Base-by-base conservation (phyloP, 2,797 vertebrate species). In the Sebastes dallii region DNA sequence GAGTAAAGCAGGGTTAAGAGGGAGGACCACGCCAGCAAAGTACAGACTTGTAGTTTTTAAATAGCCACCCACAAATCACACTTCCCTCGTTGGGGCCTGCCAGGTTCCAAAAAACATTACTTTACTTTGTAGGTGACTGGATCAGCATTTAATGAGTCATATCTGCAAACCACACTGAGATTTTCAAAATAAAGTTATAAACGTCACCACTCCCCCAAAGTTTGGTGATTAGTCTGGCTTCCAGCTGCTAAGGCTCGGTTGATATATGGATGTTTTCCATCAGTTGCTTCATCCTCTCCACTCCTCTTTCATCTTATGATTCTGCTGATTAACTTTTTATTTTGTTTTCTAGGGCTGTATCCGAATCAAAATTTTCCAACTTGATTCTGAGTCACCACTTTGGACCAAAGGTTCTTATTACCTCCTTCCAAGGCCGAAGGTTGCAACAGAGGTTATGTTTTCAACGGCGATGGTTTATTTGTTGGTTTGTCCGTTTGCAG, bases 81-180 rank as follows among this genome's bases (percentile, higher is more conserved):
- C 18, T 61, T 54, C 10, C 0, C 8, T 52, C 25, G n/a, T 14
- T 30, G 20, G 18, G 34, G 16, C 32, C 52, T 55, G 14, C n/a
- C 27, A 77, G 25, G 29, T 39, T 60, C 54, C 12, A 27, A 14
- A 36, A 16, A 50, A 39, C n/a, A 39, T 46, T 11, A 42, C 65
- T 70, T 46, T 27, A 25, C 65, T 70, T 75, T 59, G 16, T 8
- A 73, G 25, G 34, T 56, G 50, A 64, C 39, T 25, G 16, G 20
- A 71, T 67, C 22, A 24, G 32, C 10, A 72, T 75, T 60, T 75
- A 39, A 62, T 70, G 24, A 78, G 24, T 29, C 14, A 27, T n/a
- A 71, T 83, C 55, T 54, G 27, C 55, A 79, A 75, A 50, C 13
- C 13, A n/a, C 42, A 77, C 36, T 68, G 4, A n/a, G 2, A 60